phyloP scores from a whole-genome alignment of 2,888 invertebrate species.

The Eretmocerus hayati region DNA sequence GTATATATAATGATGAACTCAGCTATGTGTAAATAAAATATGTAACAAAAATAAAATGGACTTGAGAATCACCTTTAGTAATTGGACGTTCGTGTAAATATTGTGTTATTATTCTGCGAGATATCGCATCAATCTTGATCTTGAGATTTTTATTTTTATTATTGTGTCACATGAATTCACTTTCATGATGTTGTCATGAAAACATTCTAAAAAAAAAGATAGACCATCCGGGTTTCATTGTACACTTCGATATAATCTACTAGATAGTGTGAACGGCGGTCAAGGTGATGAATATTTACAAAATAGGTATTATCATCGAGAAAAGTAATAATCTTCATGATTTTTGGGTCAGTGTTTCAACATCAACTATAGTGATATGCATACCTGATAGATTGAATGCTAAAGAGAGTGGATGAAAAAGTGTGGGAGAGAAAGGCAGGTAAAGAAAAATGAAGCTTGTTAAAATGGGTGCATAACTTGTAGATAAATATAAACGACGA shows the following conservation, averaged over 20 bases:
- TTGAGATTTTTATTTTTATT: no score
- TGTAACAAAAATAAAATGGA: no score
- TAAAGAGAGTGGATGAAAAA: conserved; percentile 1
- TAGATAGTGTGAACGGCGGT: conserved; percentile 23
- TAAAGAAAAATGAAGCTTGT: conserved; percentile 14
- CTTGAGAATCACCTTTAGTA: no score
- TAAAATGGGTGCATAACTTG: conserved; percentile 22
- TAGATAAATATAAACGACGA: conserved; percentile 23
- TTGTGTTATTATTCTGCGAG: no score
- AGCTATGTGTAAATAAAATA: no score
- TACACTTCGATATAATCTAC: conserved; percentile 13
- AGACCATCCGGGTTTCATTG: conserved; percentile 13
- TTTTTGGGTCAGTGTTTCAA: conserved; percentile 19
- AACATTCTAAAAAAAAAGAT: no score
- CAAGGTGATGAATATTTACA: conserved; percentile 41
- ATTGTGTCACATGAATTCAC: no score
- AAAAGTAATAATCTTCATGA: conserved; percentile 12
- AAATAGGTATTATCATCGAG: conserved; percentile 22
- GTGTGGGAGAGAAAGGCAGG: background rate
- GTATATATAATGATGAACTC: no score
- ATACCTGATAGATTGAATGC: background rate
- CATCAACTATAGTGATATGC: conserved; percentile 14
- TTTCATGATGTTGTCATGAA: no score
- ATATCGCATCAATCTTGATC: no score
- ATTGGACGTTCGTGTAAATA: no score